These are phyloP conservation scores for Stomatorhinus walkeri DNA, from an alignment of 2,797 vertebrate genomes.

Conservation along the genomic window DNA sequence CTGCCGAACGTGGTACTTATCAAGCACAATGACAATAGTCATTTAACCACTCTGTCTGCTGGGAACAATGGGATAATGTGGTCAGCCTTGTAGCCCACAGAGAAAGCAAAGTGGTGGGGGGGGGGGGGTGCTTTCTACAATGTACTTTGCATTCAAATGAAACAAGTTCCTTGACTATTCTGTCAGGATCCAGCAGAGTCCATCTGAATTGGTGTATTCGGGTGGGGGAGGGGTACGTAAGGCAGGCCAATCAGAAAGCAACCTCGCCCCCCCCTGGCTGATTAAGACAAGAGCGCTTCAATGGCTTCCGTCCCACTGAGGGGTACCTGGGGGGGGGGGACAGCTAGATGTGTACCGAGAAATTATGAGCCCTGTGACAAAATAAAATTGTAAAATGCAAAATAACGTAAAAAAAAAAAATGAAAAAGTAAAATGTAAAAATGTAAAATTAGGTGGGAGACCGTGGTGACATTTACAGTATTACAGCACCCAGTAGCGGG, in stretches of 20 bases:
- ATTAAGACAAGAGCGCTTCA: background rate
- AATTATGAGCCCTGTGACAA: background rate
- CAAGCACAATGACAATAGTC: constrained; percentile 50
- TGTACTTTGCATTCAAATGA: constrained; percentile 45
- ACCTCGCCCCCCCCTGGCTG: background rate
- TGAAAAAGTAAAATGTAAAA: background rate
- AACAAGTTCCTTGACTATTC: background rate
- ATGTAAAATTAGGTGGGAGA: background rate
- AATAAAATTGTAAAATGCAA: background rate
- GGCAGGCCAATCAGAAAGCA: background rate
- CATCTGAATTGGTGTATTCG: background rate
- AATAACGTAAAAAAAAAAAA: background rate
- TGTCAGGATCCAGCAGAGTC: background rate
- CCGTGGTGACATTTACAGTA: background rate
- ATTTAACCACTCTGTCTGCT: constrained; percentile 54
- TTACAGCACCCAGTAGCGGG: background rate
- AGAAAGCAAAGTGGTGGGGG: constrained; percentile 27
- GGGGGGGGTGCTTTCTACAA: constrained; percentile 26
- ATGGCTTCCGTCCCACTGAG: background rate
- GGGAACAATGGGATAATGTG: constrained; percentile 52
- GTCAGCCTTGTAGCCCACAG: constrained; percentile 42
- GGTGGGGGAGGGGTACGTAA: background rate
- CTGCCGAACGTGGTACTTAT: constrained; percentile 54
- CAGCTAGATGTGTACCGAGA: background rate
- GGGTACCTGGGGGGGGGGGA: background rate